phyloP scores from a whole-genome alignment of 2,888 invertebrate species.

The Lepidocyrtoides sp. region DNA sequence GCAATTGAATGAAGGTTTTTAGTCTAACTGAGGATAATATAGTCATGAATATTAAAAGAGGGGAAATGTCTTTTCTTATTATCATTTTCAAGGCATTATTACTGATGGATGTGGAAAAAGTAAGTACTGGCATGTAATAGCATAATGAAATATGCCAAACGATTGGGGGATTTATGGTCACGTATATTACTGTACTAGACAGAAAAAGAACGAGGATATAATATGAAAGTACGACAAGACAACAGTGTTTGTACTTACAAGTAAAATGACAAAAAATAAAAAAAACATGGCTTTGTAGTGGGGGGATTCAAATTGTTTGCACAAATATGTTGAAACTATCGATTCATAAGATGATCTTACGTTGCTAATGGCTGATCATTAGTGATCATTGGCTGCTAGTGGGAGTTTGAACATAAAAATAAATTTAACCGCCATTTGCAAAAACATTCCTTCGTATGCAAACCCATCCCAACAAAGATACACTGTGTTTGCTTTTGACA shows the following conservation, averaged over 20 bases:
- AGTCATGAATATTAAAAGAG: constrained; percentile 39
- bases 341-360: too few relatives aligned
- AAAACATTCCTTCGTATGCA: too few relatives aligned
- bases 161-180: constrained; percentile 62
- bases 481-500: too few relatives aligned
- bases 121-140: constrained; percentile 8
- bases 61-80: not conserved
- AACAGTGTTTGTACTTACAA: not conserved
- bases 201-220: not conserved
- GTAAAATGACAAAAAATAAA: too few relatives aligned
- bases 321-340: too few relatives aligned
- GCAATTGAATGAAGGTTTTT: not conserved
- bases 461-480: too few relatives aligned
- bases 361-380: too few relatives aligned
- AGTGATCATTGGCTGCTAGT: too few relatives aligned
- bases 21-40: not conserved
- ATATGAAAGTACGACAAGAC: not conserved
- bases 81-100: not conserved
- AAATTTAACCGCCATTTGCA: too few relatives aligned
- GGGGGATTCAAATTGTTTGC: too few relatives aligned
- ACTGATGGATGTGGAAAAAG: not conserved
- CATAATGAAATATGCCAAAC: constrained; percentile 20
- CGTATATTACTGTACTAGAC: not conserved
- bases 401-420: too few relatives aligned
- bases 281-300: too few relatives aligned